phyloP scores from a whole-genome alignment of 2,888 invertebrate species.

The Dynastes hyllus region DNA sequence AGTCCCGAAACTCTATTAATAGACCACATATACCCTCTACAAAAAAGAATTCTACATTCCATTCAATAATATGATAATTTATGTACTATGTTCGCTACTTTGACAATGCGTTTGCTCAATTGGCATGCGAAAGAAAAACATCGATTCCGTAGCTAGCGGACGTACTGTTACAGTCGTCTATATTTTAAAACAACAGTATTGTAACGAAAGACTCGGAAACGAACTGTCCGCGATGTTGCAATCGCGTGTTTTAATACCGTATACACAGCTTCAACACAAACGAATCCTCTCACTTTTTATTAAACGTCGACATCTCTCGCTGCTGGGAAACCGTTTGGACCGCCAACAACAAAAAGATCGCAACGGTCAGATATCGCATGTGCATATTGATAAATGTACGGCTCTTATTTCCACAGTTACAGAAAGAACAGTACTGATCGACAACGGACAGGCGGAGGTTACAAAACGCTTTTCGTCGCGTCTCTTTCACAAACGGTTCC shows the following conservation, averaged over 20 bases:
- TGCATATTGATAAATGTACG: slow-evolving; percentile 14
- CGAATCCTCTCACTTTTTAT: slow-evolving; percentile 46
- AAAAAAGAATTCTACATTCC: too few relatives aligned
- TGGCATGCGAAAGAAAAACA: slow-evolving; percentile 28
- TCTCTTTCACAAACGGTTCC: slow-evolving; percentile 20
- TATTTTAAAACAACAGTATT: slow-evolving; percentile 37
- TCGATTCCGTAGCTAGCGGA: slow-evolving; percentile 12
- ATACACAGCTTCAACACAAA: slow-evolving; percentile 25
- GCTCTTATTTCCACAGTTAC: slow-evolving; percentile 27
- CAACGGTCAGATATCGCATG: slow-evolving; percentile 35
- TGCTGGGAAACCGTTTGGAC: slow-evolving; percentile 30
- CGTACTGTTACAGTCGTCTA: slow-evolving; percentile 5
- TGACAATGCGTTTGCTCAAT: slow-evolving; percentile 20
- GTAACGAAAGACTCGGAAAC: slow-evolving; percentile 35
- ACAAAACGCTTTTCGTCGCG: slow-evolving; percentile 38
- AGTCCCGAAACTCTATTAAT: too few relatives aligned
- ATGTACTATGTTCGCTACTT: neutral
- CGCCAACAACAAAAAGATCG: slow-evolving; percentile 34
- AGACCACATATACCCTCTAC: too few relatives aligned
- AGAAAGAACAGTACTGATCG: slow-evolving; percentile 27
- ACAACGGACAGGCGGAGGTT: slow-evolving; percentile 32
- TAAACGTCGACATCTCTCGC: slow-evolving; percentile 22
- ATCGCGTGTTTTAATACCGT: slow-evolving; percentile 18
- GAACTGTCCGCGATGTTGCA: slow-evolving; percentile 32
- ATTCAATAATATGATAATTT: too few relatives aligned